Conservation (phyloP, 2,797 vertebrate species). For the Crenichthys baileyi region DNA sequence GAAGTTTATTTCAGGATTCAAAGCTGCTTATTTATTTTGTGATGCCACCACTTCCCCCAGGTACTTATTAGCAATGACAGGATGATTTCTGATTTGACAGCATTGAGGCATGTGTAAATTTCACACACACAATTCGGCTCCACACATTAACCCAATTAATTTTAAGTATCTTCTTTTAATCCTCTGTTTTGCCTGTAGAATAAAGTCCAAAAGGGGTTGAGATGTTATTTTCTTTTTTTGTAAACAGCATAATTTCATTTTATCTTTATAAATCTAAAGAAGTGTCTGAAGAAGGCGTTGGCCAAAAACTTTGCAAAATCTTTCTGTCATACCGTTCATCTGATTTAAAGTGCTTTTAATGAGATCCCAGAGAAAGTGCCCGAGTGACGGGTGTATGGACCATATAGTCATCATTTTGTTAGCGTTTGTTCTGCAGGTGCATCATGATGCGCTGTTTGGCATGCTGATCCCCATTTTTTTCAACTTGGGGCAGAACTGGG, state of each 20-base stretch:
- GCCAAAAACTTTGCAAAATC: not conserved
- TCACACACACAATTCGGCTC: constrained; percentile 71
- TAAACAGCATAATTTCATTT: not conserved
- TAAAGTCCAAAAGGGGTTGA: constrained; percentile 3
- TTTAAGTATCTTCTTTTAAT: constrained; percentile 52
- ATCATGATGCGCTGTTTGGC: not conserved
- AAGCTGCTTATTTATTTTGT: constrained; percentile 48
- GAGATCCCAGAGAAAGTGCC: not conserved
- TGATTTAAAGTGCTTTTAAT: not conserved
- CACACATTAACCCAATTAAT: constrained; percentile 78
- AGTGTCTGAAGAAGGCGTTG: not conserved
- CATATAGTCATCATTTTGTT: not conserved
- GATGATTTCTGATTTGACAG: constrained; percentile 71
- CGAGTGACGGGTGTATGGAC: not conserved
- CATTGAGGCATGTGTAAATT: constrained; percentile 76
- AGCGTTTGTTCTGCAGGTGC: not conserved
- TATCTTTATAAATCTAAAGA: not conserved
- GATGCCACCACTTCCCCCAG: constrained; percentile 47
- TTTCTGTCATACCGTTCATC: too few relatives aligned
- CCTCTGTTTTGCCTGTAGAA: constrained; percentile 22
- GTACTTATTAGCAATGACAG: constrained; percentile 71
- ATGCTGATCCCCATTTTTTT: not conserved
- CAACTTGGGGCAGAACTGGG: not conserved
- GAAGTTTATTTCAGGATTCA: constrained; percentile 14
- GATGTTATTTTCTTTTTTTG: not conserved